Evolutionary conservation across 2,888 invertebrate species (phyloP).

Genomic region (Habrosyne pyritoides): DNA sequence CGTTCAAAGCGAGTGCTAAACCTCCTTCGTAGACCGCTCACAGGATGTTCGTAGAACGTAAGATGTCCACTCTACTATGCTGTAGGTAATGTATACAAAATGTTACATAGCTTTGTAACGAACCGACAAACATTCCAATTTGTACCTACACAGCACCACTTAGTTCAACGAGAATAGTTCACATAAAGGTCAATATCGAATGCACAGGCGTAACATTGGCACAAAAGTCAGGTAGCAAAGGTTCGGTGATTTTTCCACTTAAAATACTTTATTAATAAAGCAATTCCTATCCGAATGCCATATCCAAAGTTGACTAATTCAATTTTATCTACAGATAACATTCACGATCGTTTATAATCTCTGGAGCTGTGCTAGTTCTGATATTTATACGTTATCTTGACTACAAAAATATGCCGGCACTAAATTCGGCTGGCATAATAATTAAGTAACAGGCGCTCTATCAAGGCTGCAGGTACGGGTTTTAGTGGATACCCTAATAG

Average conservation of each 20-base stretch:
- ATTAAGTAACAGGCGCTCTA: constrained; percentile 80
- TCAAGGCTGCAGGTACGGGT: constrained; percentile 67
- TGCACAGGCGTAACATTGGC: neutral
- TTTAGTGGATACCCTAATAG: constrained; percentile 71
- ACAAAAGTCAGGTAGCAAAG: neutral
- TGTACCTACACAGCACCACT: neutral
- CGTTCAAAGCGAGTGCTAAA: neutral
- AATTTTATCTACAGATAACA: neutral
- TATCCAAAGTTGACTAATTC: constrained; percentile 4
- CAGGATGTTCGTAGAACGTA: neutral
- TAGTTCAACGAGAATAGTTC: neutral
- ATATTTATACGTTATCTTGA: constrained; percentile 32
- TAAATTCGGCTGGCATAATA: constrained; percentile 81
- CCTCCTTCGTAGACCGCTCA: neutral
- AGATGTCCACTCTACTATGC: neutral
- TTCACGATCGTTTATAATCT: constrained; percentile 2
- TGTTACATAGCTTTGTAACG: neutral
- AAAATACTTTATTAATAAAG: constrained; percentile 5
- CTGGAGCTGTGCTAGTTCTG: neutral
- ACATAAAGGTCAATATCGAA: constrained; percentile 7
- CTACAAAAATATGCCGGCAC: constrained; percentile 61
- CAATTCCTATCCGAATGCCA: constrained; percentile 2
- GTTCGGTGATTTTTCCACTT: constrained; percentile 2
- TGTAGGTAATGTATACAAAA: neutral
- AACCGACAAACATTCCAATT: constrained; percentile 2